Conservation (phyloP, 2,113 vertebrate genomes). For the Calidris pygmaea region DNA sequence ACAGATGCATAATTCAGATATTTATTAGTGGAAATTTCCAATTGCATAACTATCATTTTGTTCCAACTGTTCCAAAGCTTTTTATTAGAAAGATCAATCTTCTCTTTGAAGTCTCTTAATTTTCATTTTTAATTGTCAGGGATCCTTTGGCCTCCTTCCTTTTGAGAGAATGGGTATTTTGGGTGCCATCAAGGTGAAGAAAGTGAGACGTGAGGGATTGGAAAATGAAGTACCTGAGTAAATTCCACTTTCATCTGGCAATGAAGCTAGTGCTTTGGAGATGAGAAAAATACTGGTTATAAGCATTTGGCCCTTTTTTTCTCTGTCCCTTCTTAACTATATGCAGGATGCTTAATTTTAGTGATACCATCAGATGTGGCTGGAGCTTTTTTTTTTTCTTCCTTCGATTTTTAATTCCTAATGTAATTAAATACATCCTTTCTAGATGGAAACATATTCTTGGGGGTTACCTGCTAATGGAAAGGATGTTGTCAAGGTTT, state of each 20-base stretch:
- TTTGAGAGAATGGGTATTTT: not conserved
- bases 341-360: not conserved
- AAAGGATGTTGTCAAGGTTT: not conserved
- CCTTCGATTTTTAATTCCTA: not conserved
- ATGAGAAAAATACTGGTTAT: not conserved
- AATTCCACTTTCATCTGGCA: not conserved
- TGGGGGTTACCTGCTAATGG: not conserved
- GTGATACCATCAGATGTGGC: not conserved
- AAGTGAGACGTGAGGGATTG: not conserved
- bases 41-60: not conserved
- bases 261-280: rapidly evolving
- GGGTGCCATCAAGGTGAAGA: not conserved
- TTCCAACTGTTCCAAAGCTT: not conserved
- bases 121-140: not conserved
- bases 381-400: not conserved
- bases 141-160: not conserved
- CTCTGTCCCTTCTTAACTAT: not conserved
- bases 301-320: not conserved
- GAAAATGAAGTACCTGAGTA: not conserved
- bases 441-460: not conserved
- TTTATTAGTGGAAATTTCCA: not conserved
- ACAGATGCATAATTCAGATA: not conserved
- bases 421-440: not conserved
- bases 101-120: not conserved
- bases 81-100: not conserved